A percentile compares a stretch with the other conserved stretches of the same genome.
These are phyloP conservation scores for Clitarchus hookeri DNA, from an alignment of 2,888 invertebrate species.

Conservation along the genomic window DNA sequence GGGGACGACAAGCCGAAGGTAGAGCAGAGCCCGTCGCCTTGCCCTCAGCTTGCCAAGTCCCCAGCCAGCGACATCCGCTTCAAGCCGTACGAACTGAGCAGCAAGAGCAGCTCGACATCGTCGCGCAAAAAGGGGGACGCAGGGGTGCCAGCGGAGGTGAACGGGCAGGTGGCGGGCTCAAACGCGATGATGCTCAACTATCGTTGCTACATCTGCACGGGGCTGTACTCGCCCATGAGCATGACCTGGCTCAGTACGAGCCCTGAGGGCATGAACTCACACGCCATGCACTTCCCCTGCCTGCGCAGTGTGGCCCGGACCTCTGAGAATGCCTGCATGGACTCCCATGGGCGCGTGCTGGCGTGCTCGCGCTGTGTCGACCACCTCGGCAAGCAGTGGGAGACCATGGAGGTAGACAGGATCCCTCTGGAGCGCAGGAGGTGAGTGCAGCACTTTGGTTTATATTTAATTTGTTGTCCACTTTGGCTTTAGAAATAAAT, in stretches of 20 bases:
- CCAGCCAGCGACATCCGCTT: conserved; percentile 64
- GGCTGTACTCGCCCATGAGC: conserved; percentile 53
- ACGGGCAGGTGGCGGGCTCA: not conserved
- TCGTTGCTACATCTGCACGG: conserved; percentile 81
- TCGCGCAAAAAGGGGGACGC: not conserved
- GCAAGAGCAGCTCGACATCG: conserved; percentile 7
- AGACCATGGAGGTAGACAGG: conserved; percentile 79
- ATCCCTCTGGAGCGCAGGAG: conserved; percentile 79
- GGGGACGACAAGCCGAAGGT: conserved; percentile 20
- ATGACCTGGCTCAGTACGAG: conserved; percentile 89
- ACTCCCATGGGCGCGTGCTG: conserved; percentile 72
- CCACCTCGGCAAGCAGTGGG: conserved; percentile 85
- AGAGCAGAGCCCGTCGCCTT: conserved; percentile 48
- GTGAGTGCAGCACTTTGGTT: conserved; percentile 52
- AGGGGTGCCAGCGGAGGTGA: conserved; percentile 17
- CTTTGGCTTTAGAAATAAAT: too few species aligned
- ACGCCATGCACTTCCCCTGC: conserved; percentile 94
- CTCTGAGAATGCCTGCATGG: conserved; percentile 61
- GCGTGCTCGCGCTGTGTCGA: conserved; percentile 82
- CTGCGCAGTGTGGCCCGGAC: conserved; percentile 59
- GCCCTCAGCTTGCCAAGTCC: conserved; percentile 60
- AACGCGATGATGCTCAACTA: conserved; percentile 49
- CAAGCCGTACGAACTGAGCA: conserved; percentile 63
- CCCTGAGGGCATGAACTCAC: conserved; percentile 88
- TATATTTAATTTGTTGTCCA: too few species aligned